Percentiles rank a stretch among this genome's conserved stretches.
phyloP scores from a whole-genome alignment of 2,113 vertebrate species.

The Grallaria varia region DNA sequence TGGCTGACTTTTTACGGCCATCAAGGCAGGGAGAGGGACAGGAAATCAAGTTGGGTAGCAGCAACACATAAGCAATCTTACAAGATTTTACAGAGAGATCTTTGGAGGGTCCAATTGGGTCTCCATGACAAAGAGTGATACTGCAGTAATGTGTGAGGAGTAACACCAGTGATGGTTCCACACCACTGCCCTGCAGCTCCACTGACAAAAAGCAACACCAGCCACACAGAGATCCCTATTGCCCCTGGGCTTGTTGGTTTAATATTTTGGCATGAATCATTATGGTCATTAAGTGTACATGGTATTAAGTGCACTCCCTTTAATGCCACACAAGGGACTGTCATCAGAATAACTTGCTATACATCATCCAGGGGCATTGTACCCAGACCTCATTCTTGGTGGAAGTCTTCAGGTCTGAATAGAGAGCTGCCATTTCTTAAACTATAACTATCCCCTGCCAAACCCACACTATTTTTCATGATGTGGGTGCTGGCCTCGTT shows the following conservation, averaged over 20 bases:
- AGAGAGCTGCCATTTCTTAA: slow-evolving; percentile 6
- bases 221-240: not conserved
- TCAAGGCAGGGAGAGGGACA: not conserved
- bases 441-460: not conserved
- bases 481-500: not conserved
- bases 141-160: not conserved
- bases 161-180: not conserved
- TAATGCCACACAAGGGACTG: not conserved
- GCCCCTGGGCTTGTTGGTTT: not conserved
- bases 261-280: not conserved
- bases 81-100: not conserved
- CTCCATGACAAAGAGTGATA: not conserved
- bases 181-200: not conserved
- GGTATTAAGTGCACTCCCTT: not conserved
- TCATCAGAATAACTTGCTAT: not conserved
- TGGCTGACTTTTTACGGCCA: not conserved
- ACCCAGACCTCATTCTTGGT: slow-evolving; percentile 4
- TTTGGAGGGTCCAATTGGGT: not conserved
- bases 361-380: not conserved
- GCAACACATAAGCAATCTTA: not conserved
- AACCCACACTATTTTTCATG: not conserved
- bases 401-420: not conserved
- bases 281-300: not conserved
- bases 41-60: not conserved
- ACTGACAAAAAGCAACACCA: not conserved